Evolutionary conservation across 2,888 invertebrate genomes (phyloP).

Genomic region (Boloria selene): DNA sequence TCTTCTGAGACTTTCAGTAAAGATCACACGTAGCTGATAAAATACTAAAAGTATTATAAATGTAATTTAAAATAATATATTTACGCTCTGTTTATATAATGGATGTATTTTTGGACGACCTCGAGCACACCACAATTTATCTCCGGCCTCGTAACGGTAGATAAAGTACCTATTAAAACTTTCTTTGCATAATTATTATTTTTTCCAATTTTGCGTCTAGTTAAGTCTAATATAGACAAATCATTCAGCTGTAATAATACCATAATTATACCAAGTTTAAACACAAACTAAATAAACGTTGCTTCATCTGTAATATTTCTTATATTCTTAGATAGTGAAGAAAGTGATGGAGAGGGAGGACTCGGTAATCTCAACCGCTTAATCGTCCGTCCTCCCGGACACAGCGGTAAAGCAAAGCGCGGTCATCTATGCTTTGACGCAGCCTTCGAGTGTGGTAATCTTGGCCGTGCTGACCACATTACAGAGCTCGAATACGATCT

Average conservation of each 20-base stretch:
- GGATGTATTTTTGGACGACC: slow-evolving; percentile 61
- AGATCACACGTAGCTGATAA: slow-evolving; percentile 20
- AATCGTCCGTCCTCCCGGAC: slow-evolving; percentile 94
- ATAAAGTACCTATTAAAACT: neutral
- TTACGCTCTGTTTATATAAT: slow-evolving; percentile 44
- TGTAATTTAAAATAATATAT: too few species aligned
- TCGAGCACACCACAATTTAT: slow-evolving; percentile 86
- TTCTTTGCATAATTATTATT: neutral
- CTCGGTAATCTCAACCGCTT: slow-evolving; percentile 95
- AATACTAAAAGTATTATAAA: too few species aligned
- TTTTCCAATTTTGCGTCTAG: too few species aligned
- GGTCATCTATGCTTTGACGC: slow-evolving; percentile 99
- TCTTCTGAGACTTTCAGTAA: slow-evolving; percentile 49
- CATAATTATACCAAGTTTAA: too few species aligned
- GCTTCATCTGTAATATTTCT: neutral
- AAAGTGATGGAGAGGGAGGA: slow-evolving; percentile 96
- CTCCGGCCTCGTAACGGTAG: slow-evolving; percentile 81
- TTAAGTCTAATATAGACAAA: too few species aligned
- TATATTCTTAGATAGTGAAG: slow-evolving; percentile 88
- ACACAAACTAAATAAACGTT: too few species aligned
- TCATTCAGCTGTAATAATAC: too few species aligned
- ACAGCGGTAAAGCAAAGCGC: slow-evolving; percentile 96
- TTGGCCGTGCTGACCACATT: slow-evolving; percentile 96
- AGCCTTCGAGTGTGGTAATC: slow-evolving; percentile 97
- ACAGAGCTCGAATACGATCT: slow-evolving; percentile 98